Evolutionary conservation across 2,113 vertebrate species (phyloP), one percentile per base, ranked within the genome.

Genomic region (Ictidomys tridecemlineatus): DNA sequence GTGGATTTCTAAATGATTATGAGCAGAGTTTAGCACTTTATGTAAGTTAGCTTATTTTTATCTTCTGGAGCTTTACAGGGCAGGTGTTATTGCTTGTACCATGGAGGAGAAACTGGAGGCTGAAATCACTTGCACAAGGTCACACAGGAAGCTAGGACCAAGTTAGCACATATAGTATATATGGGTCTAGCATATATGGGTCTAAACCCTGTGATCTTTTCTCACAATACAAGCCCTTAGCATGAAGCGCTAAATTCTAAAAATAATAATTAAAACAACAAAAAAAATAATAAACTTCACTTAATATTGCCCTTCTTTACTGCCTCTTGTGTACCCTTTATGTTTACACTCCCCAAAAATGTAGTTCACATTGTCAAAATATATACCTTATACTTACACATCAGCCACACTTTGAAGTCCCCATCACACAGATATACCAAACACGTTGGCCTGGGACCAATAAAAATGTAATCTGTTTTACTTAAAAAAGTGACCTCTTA

Each of bases 211-310:
- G 14, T 42, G 42, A 30, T 8, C 51, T 82, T 84, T 48, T 67
- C 26, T 88, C n/a, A 93, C 13, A 89, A 91, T 3, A 4, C 14
- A 53, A 48, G 8, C 51, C 37, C 26, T 65, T 37, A 78, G 48
- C 65, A 80, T 65, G 79, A 42, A 51, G 39, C 67, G 8, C 69
- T 53, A 70, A 85, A 1, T 26, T 63, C 61, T 63, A 24, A 58
- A 58, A 58, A 28, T 45, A 96, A 89, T 76, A 56, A 74, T n/a
- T 61, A 69, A 89, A 94, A 73, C n/a, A n/a, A n/a, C 39, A 53
- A 53, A 53, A n/a, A 53, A 70, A 90, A 74, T 45, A 45, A 45
- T 45, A 22, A 70, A 90, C 77, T 79, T 56, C 58, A 87, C n/a
- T 92, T 86, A 85, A 86, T 56, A 13, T 83, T 92, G 10, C 10